phyloP scores from a whole-genome alignment of 2,888 invertebrate species.

The Drosophila testacea region DNA sequence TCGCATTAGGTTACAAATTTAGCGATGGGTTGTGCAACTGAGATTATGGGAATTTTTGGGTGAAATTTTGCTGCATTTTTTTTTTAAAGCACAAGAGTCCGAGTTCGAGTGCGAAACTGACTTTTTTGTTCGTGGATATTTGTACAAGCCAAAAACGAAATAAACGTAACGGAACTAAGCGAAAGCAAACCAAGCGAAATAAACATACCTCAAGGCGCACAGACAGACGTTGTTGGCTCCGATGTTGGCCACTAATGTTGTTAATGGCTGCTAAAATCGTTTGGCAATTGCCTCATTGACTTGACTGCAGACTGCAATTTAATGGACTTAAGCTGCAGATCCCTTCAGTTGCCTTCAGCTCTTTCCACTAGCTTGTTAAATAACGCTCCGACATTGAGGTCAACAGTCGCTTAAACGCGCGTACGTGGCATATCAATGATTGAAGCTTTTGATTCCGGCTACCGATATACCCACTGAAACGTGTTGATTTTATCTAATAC shows the following conservation, averaged over 20 bases:
- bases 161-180: not conserved
- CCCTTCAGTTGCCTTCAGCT: not conserved
- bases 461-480: conserved; percentile 52
- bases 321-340: conserved; percentile 41
- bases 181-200: not conserved
- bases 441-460: conserved; percentile 60
- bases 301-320: conserved; percentile 58
- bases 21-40: no score
- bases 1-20: no score
- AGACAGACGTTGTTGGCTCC: conserved; percentile 3
- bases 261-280: conserved; percentile 71
- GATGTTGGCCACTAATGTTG: conserved; percentile 62
- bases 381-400: conserved; percentile 54
- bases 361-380: no score
- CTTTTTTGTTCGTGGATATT: no score
- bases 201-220: not conserved
- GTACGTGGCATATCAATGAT: conserved; percentile 78
- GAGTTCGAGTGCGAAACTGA: no score
- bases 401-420: conserved; percentile 71
- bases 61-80: no score
- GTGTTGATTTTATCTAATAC: conserved; percentile 56
- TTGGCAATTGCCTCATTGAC: conserved; percentile 73
- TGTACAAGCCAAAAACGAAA: not conserved
- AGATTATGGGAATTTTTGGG: no score
- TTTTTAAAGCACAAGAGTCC: no score